Percentiles rank a stretch among this genome's conserved stretches.
Conservation (phyloP, 2,888 invertebrate species). For the Thymelicus sylvestris region DNA sequence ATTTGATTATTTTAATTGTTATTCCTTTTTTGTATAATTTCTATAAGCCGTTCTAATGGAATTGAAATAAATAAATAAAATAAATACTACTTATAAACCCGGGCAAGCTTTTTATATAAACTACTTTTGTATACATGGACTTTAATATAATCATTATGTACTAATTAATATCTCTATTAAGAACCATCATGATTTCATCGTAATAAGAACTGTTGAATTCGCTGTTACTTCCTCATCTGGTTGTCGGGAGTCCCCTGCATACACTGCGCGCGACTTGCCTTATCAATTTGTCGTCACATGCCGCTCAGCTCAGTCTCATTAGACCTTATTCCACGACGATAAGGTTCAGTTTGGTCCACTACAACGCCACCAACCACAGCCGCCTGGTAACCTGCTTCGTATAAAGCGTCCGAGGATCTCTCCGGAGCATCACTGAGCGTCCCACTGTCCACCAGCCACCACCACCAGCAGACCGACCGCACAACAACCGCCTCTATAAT, state of each 20-base stretch:
- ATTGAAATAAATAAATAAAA: too few species aligned
- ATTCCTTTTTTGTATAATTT: too few species aligned
- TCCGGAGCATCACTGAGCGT: slow-evolving; percentile 5
- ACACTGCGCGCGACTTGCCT: neutral
- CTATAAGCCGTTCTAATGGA: too few species aligned
- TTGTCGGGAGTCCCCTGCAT: slow-evolving; percentile 18
- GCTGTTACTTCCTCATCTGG: neutral
- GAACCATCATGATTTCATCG: too few species aligned
- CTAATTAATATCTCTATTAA: too few species aligned
- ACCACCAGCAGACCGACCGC: neutral
- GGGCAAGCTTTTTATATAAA: too few species aligned
- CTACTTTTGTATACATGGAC: too few species aligned
- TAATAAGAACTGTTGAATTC: neutral
- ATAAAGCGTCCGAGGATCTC: neutral
- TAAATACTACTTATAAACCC: too few species aligned
- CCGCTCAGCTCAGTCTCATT: neutral
- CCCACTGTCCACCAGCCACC: neutral
- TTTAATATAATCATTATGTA: too few species aligned
- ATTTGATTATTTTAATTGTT: too few species aligned
- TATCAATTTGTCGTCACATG: neutral
- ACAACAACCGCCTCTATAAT: slow-evolving; percentile 47
- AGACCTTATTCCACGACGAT: neutral
- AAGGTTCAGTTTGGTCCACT: slow-evolving; percentile 6
- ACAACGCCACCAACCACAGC: neutral
- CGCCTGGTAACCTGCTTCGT: neutral